Base-by-base conservation (phyloP, 2,888 invertebrate species). In the Napeogenes sylphis region DNA sequence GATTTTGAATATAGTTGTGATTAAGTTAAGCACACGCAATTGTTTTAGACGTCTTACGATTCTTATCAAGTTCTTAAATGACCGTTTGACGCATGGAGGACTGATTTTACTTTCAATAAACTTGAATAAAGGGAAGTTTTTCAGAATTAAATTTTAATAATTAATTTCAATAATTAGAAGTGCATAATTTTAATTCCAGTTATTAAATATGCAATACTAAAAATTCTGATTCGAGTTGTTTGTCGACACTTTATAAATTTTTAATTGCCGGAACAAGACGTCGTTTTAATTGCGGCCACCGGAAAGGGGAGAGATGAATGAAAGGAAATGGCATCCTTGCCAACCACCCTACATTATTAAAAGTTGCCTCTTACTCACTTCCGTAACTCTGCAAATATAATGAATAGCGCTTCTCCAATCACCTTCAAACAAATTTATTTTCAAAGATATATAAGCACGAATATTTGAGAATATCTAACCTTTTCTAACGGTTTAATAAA, bases 291-390 rank as follows among this genome's bases (percentile, higher is more conserved):
- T 89, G 89, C 87, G 80, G 85, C 83, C 83, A 87, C 85, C 85
- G 87, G 87, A 88, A 87, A 86, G 85, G 86, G 87, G 88, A 85
- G 85, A 84, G 87, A 87, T 87, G 88, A 89, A 89, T 88, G 84
- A 84, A 84, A 87, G 87, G 87, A 87, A 87, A 83, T 84, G 82
- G 84, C 78, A 81, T 80, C 77, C 86, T 84, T 85, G 85, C 87
- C 86, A 87, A 86, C 86, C 86, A 83, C 83, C 83, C 86, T 84
- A 85, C 87, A 87, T 88, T 89, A 89, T 87, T 87, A 88, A 87
- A 88, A 89, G 85, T 88, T 87, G 85, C 85, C 84, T 87, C 84
- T 87, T 82, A 83, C 82, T 66, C 77, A 77, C 83, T 83, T 82
- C 79, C 75, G 76, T 81, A 78, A 81, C 82, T 71, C 71, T 78